These are phyloP conservation scores for Hypena proboscidalis DNA, from an alignment of 2,888 invertebrate genomes.

Conservation along the genomic window DNA sequence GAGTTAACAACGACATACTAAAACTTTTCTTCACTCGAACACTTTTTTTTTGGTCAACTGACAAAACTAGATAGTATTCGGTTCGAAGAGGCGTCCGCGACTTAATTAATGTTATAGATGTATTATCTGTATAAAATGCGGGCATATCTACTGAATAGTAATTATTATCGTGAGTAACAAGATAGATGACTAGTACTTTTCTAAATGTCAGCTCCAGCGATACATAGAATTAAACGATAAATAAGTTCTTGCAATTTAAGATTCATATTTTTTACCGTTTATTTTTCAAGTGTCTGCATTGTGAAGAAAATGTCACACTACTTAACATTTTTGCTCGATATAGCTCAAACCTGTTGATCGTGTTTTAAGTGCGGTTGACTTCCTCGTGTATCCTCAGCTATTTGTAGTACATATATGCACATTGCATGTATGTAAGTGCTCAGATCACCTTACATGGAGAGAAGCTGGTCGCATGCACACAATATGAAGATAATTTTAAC, in stretches of 20 bases:
- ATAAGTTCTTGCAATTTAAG: not conserved
- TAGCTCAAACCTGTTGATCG: conserved; percentile 47
- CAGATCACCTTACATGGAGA: conserved; percentile 15
- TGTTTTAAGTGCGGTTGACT: conserved; percentile 42
- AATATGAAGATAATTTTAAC: not conserved
- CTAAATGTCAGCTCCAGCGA: not conserved
- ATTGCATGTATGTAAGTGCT: conserved; percentile 6
- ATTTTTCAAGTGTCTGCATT: conserved; percentile 11
- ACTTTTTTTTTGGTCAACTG: too few relatives aligned
- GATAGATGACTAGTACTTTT: not conserved
- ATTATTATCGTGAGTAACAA: too few relatives aligned
- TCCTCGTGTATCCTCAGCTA: conserved; percentile 45
- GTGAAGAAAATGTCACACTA: conserved; percentile 46
- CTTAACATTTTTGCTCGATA: conserved; percentile 46
- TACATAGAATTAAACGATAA: not conserved
- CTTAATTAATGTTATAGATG: too few relatives aligned
- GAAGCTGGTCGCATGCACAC: conserved; percentile 10
- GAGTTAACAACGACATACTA: too few relatives aligned
- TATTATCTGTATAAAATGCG: too few relatives aligned
- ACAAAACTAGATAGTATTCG: too few relatives aligned
- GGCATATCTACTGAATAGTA: too few relatives aligned
- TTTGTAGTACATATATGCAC: conserved; percentile 19
- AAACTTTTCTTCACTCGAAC: too few relatives aligned
- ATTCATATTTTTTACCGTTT: conserved; percentile 11
- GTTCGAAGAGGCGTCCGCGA: too few relatives aligned